Percentiles rank a stretch among this genome's conserved stretches.
These are phyloP conservation scores for Anser cygnoides DNA, from an alignment of 2,113 vertebrate genomes.

Conservation along the genomic window DNA sequence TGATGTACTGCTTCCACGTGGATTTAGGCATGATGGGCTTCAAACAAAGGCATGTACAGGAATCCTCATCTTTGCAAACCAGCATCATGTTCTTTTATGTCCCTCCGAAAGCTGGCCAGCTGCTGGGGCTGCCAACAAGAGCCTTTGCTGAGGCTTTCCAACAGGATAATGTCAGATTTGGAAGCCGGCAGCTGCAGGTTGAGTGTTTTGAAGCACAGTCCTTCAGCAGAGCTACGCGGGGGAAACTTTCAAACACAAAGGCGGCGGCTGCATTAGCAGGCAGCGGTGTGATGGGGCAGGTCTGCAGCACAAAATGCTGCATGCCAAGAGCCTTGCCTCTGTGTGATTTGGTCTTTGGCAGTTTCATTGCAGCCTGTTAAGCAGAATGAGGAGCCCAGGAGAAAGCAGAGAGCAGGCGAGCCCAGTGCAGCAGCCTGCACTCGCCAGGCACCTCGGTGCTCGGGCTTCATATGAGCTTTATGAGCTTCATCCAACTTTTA, in stretches of 20 bases:
- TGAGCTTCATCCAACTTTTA: background rate
- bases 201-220: background rate
- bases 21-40: background rate
- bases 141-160: background rate
- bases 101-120: background rate
- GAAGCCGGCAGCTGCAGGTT: background rate
- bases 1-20: background rate
- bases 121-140: background rate
- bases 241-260: too few species aligned
- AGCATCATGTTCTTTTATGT: background rate
- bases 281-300: fast-evolving
- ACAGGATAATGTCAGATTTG: background rate
- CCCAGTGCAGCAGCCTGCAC: background rate
- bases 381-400: background rate
- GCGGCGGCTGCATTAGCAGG: background rate
- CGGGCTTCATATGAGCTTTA: background rate
- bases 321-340: background rate
- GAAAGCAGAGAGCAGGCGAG: background rate
- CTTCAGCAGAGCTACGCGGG: background rate
- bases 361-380: background rate
- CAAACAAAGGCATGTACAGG: background rate
- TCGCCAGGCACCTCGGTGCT: background rate
- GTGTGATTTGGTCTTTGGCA: background rate
- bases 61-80: background rate
- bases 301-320: fast-evolving